These are phyloP conservation scores for Schizothorax lantsangensis DNA, from an alignment of 2,797 vertebrate species.

Conservation along the genomic window DNA sequence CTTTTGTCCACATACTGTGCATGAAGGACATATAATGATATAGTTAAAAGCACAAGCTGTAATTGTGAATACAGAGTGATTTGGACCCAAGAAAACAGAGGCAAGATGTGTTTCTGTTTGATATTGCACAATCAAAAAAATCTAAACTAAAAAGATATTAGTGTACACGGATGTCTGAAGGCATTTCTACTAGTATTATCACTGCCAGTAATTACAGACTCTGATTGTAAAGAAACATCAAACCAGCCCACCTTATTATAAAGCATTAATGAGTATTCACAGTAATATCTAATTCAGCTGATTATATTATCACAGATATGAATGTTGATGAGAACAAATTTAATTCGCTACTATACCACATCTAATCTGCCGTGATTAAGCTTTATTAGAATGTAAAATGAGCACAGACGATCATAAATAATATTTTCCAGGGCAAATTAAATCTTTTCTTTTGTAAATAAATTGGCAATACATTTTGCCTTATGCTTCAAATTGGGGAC, in stretches of 20 bases:
- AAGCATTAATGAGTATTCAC: slow-evolving; percentile 48
- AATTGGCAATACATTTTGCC: slow-evolving; percentile 22
- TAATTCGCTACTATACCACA: slow-evolving; percentile 51
- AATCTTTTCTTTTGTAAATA: slow-evolving; percentile 39
- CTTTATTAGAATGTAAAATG: slow-evolving; percentile 53
- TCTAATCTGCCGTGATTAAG: slow-evolving; percentile 56
- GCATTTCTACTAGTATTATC: slow-evolving; percentile 10
- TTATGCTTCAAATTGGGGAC: slow-evolving; percentile 24
- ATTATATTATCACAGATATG: slow-evolving; percentile 57
- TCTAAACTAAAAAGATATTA: neutral
- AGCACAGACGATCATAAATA: slow-evolving; percentile 17
- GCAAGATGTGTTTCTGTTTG: neutral
- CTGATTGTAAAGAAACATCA: slow-evolving; percentile 30
- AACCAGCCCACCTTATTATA: slow-evolving; percentile 19
- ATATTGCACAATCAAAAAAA: neutral
- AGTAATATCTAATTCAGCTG: slow-evolving; percentile 47
- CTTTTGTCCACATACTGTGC: neutral
- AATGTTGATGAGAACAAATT: slow-evolving; percentile 55
- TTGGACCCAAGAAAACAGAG: neutral
- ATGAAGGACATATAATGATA: neutral
- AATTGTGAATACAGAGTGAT: neutral
- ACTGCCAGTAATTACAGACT: slow-evolving; percentile 23
- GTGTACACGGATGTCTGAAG: neutral
- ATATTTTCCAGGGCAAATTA: slow-evolving; percentile 34
- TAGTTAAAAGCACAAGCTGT: slow-evolving; percentile 16